Conservation (phyloP, 2,797 vertebrate genomes). For the Brachyrhaphis roseni region DNA sequence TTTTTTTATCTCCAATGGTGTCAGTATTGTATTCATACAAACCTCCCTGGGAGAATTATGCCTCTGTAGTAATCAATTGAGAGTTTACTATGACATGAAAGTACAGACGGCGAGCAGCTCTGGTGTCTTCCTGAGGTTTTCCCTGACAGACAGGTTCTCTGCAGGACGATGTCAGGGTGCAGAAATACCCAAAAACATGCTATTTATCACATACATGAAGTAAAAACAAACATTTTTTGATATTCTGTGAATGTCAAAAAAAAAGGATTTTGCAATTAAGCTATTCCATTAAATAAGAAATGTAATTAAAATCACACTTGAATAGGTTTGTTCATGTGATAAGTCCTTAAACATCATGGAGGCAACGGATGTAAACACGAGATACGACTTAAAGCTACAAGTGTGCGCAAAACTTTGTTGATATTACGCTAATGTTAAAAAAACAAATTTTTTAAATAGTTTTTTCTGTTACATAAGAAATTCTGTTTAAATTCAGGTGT, state of each 20-base stretch:
- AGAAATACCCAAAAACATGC: background rate
- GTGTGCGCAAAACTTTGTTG: too few species aligned
- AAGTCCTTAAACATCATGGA: too few species aligned
- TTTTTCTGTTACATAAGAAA: too few species aligned
- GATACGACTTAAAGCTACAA: too few species aligned
- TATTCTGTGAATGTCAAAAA: background rate
- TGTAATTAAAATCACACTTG: too few species aligned
- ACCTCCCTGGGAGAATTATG: conserved; percentile 53
- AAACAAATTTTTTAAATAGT: too few species aligned
- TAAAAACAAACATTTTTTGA: background rate
- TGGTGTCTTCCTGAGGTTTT: conserved; percentile 17
- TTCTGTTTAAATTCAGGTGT: too few species aligned
- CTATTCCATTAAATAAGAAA: too few species aligned
- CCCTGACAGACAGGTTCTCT: conserved; percentile 24
- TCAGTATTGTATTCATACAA: conserved; percentile 50
- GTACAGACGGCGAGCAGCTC: conserved; percentile 30
- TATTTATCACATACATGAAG: background rate
- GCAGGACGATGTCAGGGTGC: background rate
- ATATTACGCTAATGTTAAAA: too few species aligned
- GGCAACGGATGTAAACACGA: too few species aligned
- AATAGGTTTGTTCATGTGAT: too few species aligned
- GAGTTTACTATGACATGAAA: conserved; percentile 48
- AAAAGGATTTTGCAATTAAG: background rate
- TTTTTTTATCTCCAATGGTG: conserved; percentile 53
- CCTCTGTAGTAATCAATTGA: conserved; percentile 61